Base-by-base conservation (phyloP, 1,140 invertebrate genomes). In the Arctopsyche grandis region DNA sequence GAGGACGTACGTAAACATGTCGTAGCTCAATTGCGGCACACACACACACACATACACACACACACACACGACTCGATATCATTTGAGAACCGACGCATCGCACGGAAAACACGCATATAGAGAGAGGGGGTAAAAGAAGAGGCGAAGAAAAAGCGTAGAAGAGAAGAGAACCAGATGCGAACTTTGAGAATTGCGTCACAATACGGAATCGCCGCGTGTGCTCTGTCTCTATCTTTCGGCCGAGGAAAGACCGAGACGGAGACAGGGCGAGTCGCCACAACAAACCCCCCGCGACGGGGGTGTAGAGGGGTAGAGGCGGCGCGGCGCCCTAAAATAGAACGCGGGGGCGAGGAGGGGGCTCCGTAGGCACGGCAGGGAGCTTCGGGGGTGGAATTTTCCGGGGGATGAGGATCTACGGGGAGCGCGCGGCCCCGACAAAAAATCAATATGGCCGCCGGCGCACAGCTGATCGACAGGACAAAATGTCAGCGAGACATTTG, bases 401-500 rank as follows among this genome's bases (percentile, higher is more conserved):
- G 52, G 70, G 56, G 24, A 38, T 38, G 29, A 38, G 29, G 7
- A 38, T 38, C 7, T 4, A 38, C 21, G 71, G 24, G 3, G 71
- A 4, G 29, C 63, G 48, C 19, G 19, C 38, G 22, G 24, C 14
- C 14, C 16, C 14, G 69, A 26, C 24, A 44, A 71, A 77, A 81
- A 81, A 81, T 79, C 80, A 81, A 81, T 79, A 81, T 81, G 80
- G 80, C 69, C 78, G 52, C 52, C 48, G 43, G 70, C 43, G 43
- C 60, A 79, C 80, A 81, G 80, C 80, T 81, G 80, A 81, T 73
- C 73, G 43, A 38, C 43, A 7, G 29, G 29, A 56, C 14, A 22
- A 75, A 81, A 81, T 81, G 80, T 81, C 80, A 81, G 38, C 26
- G 63, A 79, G 80, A 79, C 80, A 79, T 81, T 79, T 75, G 69